Evolutionary conservation across 35 echinoderm and acorn worm species (phyloP).

Genomic region (Ophiothrix spiculata): DNA sequence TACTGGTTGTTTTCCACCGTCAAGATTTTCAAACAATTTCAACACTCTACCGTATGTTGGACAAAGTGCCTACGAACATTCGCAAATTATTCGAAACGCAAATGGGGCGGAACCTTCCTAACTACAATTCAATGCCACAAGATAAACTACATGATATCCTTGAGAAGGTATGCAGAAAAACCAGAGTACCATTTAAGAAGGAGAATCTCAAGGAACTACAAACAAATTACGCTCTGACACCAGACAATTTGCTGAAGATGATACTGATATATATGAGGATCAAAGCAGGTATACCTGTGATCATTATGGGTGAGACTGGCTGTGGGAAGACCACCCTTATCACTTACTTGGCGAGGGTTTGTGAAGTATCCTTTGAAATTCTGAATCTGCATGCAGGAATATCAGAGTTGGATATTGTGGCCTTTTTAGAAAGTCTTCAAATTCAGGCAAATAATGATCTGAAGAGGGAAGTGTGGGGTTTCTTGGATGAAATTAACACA

Average conservation of each 20-base stretch:
- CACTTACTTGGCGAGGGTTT: slow-evolving; percentile 31
- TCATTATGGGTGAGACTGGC: slow-evolving; percentile 53
- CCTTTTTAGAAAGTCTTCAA: slow-evolving; percentile 7
- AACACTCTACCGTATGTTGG: slow-evolving; percentile 27
- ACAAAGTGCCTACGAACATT: slow-evolving; percentile 26
- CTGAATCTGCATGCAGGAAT: slow-evolving; percentile 45
- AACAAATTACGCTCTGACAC: slow-evolving; percentile 26
- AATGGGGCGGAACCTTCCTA: slow-evolving; percentile 21
- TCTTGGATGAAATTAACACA: slow-evolving; percentile 45
- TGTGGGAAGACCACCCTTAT: slow-evolving; percentile 45
- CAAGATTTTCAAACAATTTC: slow-evolving; percentile 42
- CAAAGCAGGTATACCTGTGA: slow-evolving; percentile 32
- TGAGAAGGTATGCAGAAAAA: slow-evolving; percentile 32
- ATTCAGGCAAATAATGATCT: slow-evolving; percentile 13
- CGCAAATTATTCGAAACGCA: slow-evolving; percentile 35
- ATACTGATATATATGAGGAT: slow-evolving; percentile 35
- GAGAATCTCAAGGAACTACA: slow-evolving; percentile 12
- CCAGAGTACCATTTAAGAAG: slow-evolving; percentile 6
- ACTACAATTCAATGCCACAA: slow-evolving; percentile 35
- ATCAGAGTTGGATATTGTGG: background rate
- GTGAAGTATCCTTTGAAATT: slow-evolving; percentile 28
- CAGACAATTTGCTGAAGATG: slow-evolving; percentile 49
- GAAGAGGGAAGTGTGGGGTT: slow-evolving; percentile 29
- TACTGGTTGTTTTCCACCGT: slow-evolving; percentile 36
- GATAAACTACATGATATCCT: slow-evolving; percentile 19